Percentiles rank a stretch among this genome's conserved stretches.
phyloP scores from a whole-genome alignment of 2,888 invertebrate species.

The Pollenia labialis region DNA sequence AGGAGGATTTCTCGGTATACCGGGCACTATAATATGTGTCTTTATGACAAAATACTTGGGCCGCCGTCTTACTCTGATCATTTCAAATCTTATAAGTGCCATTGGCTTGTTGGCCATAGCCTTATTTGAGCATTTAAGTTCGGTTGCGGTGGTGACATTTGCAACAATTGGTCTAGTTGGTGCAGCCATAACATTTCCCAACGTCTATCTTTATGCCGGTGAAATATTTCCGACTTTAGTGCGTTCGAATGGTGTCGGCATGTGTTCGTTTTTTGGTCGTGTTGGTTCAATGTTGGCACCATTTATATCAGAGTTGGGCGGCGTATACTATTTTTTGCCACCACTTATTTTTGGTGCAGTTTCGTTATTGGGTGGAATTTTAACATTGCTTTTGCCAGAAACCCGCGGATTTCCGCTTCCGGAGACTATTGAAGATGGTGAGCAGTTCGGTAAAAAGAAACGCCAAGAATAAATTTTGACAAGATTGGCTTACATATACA shows the following conservation, averaged over 20 bases:
- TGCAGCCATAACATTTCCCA: conserved; percentile 92
- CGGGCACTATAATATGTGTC: conserved; percentile 87
- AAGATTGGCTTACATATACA: neutral
- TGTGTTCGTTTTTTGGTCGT: conserved; percentile 93
- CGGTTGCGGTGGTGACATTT: conserved; percentile 86
- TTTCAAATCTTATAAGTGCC: conserved; percentile 88
- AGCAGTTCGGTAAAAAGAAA: conserved; percentile 85
- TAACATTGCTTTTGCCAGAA: conserved; percentile 89
- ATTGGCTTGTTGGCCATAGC: conserved; percentile 88
- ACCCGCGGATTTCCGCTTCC: conserved; percentile 86
- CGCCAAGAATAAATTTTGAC: conserved; percentile 3
- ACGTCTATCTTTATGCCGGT: conserved; percentile 93
- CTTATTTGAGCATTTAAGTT: conserved; percentile 86
- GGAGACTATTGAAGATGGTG: conserved; percentile 92
- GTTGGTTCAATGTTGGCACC: conserved; percentile 94
- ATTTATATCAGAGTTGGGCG: conserved; percentile 86
- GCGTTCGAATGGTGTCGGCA: conserved; percentile 93
- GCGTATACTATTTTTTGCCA: conserved; percentile 86
- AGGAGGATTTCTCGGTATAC: conserved; percentile 89
- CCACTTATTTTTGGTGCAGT: conserved; percentile 89
- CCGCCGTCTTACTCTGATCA: conserved; percentile 88
- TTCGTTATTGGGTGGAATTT: conserved; percentile 88
- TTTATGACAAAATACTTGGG: conserved; percentile 86
- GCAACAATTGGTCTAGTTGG: conserved; percentile 92
- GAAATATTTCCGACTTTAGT: conserved; percentile 96